Percentiles rank a stretch among this genome's conserved stretches.
Evolutionary conservation across 2,888 invertebrate species (phyloP).

Genomic region (Notocelia uddmanniana): DNA sequence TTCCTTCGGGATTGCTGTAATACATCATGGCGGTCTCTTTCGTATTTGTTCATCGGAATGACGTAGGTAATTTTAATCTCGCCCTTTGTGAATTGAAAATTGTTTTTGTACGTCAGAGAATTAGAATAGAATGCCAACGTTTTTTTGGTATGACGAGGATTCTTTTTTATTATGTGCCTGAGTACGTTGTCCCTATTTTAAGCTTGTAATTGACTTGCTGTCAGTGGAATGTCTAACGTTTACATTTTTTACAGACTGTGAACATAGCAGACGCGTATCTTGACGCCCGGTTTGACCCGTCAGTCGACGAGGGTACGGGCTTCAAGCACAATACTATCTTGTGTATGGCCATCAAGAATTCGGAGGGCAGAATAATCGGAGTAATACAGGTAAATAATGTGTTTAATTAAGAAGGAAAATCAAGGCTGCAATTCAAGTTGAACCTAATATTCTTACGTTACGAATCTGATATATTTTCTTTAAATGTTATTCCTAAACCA

Average conservation of each 20-base stretch:
- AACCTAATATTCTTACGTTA: not conserved
- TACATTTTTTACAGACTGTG: conserved; percentile 89
- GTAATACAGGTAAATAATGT: conserved; percentile 90
- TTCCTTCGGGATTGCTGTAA: conserved; percentile 31
- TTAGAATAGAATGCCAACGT: not conserved
- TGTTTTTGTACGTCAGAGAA: conserved; percentile 6
- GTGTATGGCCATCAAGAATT: conserved; percentile 98
- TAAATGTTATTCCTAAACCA: not conserved
- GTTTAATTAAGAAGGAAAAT: not conserved
- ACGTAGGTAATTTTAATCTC: conserved; percentile 36
- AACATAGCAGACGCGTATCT: conserved; percentile 96
- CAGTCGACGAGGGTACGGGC: conserved; percentile 92
- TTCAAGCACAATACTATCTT: conserved; percentile 96
- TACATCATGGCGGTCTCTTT: conserved; percentile 33
- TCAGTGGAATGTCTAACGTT: conserved; percentile 8
- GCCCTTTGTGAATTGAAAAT: conserved; percentile 34
- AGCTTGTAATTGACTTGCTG: not conserved
- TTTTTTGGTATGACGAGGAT: not conserved
- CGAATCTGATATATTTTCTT: too few relatives aligned
- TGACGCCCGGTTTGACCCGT: conserved; percentile 94
- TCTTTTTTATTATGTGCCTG: not conserved
- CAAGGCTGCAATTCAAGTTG: not conserved
- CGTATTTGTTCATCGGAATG: conserved; percentile 32
- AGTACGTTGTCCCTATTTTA: not conserved
- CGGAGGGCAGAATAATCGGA: conserved; percentile 95